Percentiles rank a stretch among this genome's conserved stretches.
Conservation (phyloP, 2,113 vertebrate genomes). For the Mystacornis crossleyi region DNA sequence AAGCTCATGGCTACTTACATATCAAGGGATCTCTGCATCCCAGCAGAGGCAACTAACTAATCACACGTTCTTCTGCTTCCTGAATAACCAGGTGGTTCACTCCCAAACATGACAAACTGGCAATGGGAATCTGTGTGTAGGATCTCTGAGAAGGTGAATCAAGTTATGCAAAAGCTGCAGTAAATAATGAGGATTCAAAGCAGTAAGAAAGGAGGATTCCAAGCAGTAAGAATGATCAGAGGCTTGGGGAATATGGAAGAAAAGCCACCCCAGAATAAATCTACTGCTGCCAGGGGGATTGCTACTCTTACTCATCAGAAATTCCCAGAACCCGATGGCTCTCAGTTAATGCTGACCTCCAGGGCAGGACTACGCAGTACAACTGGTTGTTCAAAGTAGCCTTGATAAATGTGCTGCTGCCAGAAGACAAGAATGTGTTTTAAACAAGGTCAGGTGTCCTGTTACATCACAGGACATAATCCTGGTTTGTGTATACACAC, state of each 20-base stretch:
- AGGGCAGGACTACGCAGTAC: not conserved
- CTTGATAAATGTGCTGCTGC: slow-evolving; percentile 6
- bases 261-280: not conserved
- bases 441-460: not conserved
- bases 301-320: not conserved
- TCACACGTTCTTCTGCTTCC: not conserved
- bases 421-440: not conserved
- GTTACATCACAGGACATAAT: not conserved
- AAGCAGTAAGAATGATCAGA: not conserved
- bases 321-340: not conserved
- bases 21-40: not conserved
- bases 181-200: not conserved
- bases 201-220: not conserved
- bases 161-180: not conserved
- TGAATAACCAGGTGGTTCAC: not conserved
- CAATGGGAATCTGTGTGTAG: not conserved
- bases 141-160: not conserved
- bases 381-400: not conserved
- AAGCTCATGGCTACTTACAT: not conserved
- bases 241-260: not conserved
- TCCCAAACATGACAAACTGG: not conserved
- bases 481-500: not conserved
- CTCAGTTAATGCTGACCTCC: not conserved
- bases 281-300: not conserved
- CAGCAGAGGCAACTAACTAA: not conserved